These are phyloP conservation scores for Rhincodon typus DNA, from an alignment of 2,797 vertebrate species.

Conservation along the genomic window DNA sequence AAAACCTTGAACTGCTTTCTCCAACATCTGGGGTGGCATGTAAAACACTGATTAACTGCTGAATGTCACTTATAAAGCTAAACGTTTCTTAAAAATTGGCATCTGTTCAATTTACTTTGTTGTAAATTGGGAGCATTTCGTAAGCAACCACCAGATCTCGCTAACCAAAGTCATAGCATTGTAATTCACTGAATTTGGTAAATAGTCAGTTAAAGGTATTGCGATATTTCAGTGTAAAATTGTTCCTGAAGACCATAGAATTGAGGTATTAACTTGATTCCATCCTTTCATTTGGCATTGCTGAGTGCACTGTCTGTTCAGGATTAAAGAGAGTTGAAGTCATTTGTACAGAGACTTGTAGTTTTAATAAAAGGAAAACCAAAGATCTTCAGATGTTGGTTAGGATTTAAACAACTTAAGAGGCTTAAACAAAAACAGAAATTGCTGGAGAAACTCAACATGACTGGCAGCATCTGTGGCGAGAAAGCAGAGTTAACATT, in stretches of 20 bases:
- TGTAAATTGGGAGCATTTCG: neutral
- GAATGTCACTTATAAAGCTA: neutral
- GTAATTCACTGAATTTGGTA: neutral
- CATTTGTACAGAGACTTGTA: neutral
- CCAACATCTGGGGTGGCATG: neutral
- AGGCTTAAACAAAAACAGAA: no score
- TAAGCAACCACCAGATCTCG: no score
- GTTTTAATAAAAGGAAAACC: neutral
- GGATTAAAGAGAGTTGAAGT: slow-evolving; percentile 5
- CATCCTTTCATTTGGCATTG: neutral
- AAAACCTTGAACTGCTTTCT: neutral
- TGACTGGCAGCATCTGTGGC: no score
- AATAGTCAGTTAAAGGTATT: neutral
- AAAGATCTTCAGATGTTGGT: neutral
- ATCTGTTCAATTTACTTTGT: neutral
- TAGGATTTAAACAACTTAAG: neutral
- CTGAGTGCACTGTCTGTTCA: neutral
- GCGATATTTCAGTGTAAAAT: neutral
- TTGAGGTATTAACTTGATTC: neutral
- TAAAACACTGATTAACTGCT: neutral
- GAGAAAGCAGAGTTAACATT: no score
- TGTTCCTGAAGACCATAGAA: neutral
- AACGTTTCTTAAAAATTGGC: neutral
- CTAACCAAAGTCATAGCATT: neutral
- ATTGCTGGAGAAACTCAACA: no score